Percentiles rank a stretch among this genome's conserved stretches.
Evolutionary conservation across 2,888 invertebrate genomes (phyloP).

Genomic region (Plebejus melissa): DNA sequence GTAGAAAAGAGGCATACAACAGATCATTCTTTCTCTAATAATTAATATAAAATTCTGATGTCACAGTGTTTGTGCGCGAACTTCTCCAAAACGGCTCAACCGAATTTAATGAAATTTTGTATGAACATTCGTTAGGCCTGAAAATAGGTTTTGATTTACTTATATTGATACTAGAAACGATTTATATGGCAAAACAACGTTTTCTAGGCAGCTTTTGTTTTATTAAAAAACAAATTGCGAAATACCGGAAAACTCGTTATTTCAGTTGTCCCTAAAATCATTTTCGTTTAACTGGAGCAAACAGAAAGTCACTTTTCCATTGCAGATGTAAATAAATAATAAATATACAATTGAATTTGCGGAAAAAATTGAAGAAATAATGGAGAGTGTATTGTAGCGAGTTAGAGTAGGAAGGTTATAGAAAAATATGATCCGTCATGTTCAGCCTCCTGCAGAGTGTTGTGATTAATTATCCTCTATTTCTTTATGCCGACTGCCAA

Average conservation of each 20-base stretch:
- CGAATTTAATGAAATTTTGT: too few species aligned
- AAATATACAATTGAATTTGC: background rate
- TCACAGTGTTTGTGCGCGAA: too few species aligned
- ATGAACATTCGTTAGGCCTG: too few species aligned
- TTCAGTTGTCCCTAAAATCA: background rate
- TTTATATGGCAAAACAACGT: too few species aligned
- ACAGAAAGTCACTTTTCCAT: background rate
- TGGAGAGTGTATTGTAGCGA: background rate
- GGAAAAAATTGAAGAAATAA: background rate
- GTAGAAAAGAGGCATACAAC: too few species aligned
- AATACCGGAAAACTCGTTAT: background rate
- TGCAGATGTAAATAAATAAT: slow-evolving; percentile 1
- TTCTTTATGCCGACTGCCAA: background rate
- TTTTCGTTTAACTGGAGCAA: background rate
- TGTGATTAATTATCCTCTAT: background rate
- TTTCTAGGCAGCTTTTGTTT: background rate
- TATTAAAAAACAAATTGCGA: background rate
- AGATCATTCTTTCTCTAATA: too few species aligned
- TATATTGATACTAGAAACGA: too few species aligned
- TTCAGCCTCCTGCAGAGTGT: background rate
- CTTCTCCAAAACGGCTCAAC: too few species aligned
- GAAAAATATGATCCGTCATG: background rate
- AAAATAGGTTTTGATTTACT: too few species aligned
- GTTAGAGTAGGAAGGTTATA: background rate
- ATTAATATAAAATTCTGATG: too few species aligned